Evolutionary conservation across 2,888 invertebrate genomes (phyloP), one percentile per base, ranked within the genome.

Genomic region (Drosophila conformis): DNA sequence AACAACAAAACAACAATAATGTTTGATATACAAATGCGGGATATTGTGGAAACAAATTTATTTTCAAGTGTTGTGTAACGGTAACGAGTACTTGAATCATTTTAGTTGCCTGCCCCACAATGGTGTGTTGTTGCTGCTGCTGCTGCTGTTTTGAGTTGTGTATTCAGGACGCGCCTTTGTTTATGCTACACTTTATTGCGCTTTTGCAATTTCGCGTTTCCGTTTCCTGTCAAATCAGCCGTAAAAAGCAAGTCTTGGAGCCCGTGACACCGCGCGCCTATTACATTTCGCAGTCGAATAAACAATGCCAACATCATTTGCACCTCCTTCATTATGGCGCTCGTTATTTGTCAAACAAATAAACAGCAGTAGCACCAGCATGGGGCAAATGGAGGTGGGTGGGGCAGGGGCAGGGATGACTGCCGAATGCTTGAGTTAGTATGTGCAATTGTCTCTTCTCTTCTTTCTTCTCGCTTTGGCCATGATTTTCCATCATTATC

Each of bases 301-400:
- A 90, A 89, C 90, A 89, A 89, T 90, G 89, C 90, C 88, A 88
- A 89, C 90, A 86, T 86, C 89, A 89, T 89, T 89, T 90, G 89
- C 90, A 89, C 89, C 89, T 89, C 88, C 89, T 90, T 89, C 89
- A 89, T 89, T 89, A 89, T 90, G 87, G 90, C 73, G 76, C 90
- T 88, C 83, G 83, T 89, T 90, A 89, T 90, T 89, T 89, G 89
- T 90, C 90, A 89, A 90, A 84, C 86, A 90, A 90, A 90, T 82
- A 88, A 90, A 89, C 88, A 87, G 70, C 38, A 52, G 72, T 36
- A 27, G 38, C 40, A 40, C 13, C 40, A 15, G 27, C n/a, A 38
- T 4, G 8, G 38, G 51, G 5, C 8, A 35, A 13, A 2, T n/a
- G 36, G 38, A 10, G 38, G 21, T 33, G 10, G 42, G 58, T 6